A percentile compares a stretch with the other conserved stretches of the same genome.
Evolutionary conservation across 2,888 invertebrate genomes (phyloP).

Genomic region (Argynnis bischoffii): DNA sequence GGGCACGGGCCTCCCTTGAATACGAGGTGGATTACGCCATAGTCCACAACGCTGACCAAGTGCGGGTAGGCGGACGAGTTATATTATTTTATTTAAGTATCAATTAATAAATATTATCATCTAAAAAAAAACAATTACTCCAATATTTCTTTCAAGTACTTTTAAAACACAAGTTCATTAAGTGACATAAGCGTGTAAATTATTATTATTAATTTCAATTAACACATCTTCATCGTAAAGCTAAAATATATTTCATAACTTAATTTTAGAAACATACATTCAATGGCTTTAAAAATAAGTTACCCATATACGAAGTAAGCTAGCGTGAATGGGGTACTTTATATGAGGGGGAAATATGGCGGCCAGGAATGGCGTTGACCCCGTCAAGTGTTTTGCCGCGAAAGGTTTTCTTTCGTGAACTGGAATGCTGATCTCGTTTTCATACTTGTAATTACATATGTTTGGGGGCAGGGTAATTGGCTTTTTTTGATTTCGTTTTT

Average conservation of each 20-base stretch:
- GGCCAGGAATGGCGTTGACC: slow-evolving; percentile 39
- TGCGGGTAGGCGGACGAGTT: too few species aligned
- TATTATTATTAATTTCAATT: not conserved
- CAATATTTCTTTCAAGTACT: too few species aligned
- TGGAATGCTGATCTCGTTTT: slow-evolving; percentile 30
- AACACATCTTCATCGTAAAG: not conserved
- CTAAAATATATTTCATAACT: slow-evolving; percentile 3
- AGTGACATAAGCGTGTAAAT: too few species aligned
- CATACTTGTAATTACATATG: slow-evolving; percentile 16
- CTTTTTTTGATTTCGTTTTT: slow-evolving; percentile 2
- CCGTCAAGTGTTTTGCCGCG: slow-evolving; percentile 39
- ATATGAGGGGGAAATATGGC: slow-evolving; percentile 30
- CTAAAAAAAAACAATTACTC: too few species aligned
- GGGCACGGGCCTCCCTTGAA: too few species aligned
- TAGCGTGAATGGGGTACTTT: slow-evolving; percentile 33
- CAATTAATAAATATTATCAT: too few species aligned
- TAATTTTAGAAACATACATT: slow-evolving; percentile 15
- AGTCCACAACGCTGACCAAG: too few species aligned
- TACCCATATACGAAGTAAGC: slow-evolving; percentile 24
- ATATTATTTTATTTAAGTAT: too few species aligned
- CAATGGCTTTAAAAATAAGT: slow-evolving; percentile 22
- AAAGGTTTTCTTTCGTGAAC: slow-evolving; percentile 34
- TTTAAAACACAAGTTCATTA: too few species aligned
- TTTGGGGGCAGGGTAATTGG: not conserved
- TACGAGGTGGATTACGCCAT: too few species aligned